Percentiles rank a stretch among this genome's conserved stretches.
phyloP scores from a whole-genome alignment of 2,888 invertebrate genomes.

The Hecatera dysodea region DNA sequence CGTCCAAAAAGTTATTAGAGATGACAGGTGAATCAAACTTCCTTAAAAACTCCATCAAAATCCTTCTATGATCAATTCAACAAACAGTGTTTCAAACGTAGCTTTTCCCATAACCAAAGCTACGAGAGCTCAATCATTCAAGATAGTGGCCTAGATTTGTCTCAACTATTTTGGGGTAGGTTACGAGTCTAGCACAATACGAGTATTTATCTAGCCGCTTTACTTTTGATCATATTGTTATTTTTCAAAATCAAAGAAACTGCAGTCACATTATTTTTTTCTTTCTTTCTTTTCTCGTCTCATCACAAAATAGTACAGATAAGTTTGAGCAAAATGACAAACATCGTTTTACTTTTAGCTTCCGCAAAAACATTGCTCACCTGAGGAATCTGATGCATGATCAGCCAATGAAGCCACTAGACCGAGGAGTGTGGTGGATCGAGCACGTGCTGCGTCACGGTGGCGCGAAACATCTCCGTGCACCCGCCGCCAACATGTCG shows the following conservation, averaged over 20 bases:
- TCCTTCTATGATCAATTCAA: too few species aligned
- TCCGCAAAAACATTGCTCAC: slow-evolving; percentile 28
- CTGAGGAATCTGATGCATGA: slow-evolving; percentile 75
- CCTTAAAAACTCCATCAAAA: too few species aligned
- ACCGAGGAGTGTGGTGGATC: slow-evolving; percentile 85
- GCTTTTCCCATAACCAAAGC: too few species aligned
- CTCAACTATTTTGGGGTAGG: not conserved
- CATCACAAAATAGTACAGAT: too few species aligned
- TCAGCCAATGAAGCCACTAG: slow-evolving; percentile 77
- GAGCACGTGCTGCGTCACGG: slow-evolving; percentile 75
- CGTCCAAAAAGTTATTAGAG: slow-evolving; percentile 69
- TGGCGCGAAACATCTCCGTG: slow-evolving; percentile 80
- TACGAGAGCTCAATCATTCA: not conserved
- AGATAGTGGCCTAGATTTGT: not conserved
- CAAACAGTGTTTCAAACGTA: not conserved
- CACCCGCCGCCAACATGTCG: slow-evolving; percentile 73
- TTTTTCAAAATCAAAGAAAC: too few species aligned
- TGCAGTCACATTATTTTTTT: too few species aligned
- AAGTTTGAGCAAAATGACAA: not conserved
- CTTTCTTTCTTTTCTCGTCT: too few species aligned
- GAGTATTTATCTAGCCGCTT: too few species aligned
- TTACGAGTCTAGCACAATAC: not conserved
- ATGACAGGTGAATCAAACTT: slow-evolving; percentile 68
- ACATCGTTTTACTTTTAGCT: slow-evolving; percentile 10
- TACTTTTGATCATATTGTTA: too few species aligned